Evolutionary conservation across 2,888 invertebrate species (phyloP).

Genomic region (Toxonevra muliebris): DNA sequence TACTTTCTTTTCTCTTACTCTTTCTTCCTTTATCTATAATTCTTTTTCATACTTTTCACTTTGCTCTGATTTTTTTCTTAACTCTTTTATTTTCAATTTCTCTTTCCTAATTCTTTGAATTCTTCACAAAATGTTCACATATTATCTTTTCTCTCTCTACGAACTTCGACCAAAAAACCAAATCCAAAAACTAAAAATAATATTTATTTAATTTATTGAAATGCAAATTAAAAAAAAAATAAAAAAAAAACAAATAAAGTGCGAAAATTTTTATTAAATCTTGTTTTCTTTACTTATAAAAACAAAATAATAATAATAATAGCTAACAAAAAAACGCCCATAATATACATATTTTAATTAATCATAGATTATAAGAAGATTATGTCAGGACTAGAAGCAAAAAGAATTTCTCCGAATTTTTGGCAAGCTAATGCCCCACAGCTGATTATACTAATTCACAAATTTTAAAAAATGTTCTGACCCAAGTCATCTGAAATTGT

Average conservation of each 20-base stretch:
- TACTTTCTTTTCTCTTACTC: conserved; percentile 18
- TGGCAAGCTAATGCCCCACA: too few relatives aligned
- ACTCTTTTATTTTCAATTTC: conserved; percentile 22
- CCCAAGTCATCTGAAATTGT: too few relatives aligned
- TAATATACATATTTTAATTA: too few relatives aligned
- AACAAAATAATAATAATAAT: too few relatives aligned
- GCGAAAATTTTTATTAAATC: conserved; percentile 32
- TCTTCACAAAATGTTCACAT: conserved; percentile 19
- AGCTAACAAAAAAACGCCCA: too few relatives aligned
- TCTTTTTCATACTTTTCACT: conserved; percentile 3
- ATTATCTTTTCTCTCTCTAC: conserved; percentile 31
- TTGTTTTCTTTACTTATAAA: conserved; percentile 12
- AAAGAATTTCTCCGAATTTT: too few relatives aligned
- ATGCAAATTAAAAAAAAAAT: conserved; percentile 46
- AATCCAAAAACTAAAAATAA: conserved; percentile 46
- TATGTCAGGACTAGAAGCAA: too few relatives aligned
- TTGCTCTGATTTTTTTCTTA: not conserved
- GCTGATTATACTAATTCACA: too few relatives aligned
- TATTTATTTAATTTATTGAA: conserved; percentile 63
- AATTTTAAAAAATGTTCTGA: too few relatives aligned
- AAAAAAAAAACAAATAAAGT: conserved; percentile 39
- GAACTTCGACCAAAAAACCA: conserved; percentile 51
- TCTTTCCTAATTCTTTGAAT: conserved; percentile 23
- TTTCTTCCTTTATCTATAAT: conserved; percentile 24
- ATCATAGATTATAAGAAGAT: too few relatives aligned